Conservation (phyloP, 2,888 invertebrate genomes). For the Acanthococcus lagerstroemiae region DNA sequence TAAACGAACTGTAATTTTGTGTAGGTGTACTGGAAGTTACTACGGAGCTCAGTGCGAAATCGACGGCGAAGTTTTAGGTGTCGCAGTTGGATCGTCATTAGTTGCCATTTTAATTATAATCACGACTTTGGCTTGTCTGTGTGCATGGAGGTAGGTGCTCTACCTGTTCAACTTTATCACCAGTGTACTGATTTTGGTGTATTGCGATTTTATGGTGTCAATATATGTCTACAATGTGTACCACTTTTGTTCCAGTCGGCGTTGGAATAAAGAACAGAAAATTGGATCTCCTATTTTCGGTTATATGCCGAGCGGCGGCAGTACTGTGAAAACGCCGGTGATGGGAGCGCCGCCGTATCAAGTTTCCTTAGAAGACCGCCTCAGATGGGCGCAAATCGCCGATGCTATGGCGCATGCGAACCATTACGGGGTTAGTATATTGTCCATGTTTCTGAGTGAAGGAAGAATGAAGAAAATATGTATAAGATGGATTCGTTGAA, state of each 20-base stretch:
- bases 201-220: no score
- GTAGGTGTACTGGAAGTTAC: conserved; percentile 71
- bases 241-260: conserved; percentile 50
- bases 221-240: no score
- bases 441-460: no score
- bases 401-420: conserved; percentile 80
- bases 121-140: conserved; percentile 70
- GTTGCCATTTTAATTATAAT: conserved; percentile 82
- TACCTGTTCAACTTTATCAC: no score
- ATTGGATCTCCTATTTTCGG: conserved; percentile 70
- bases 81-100: conserved; percentile 80
- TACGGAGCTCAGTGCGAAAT: conserved; percentile 82
- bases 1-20: conserved; percentile 37
- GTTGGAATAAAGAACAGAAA: conserved; percentile 84
- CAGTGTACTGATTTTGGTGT: no score
- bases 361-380: conserved; percentile 65
- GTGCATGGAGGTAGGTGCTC: conserved; percentile 77
- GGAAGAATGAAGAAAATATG: no score
- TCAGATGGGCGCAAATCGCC: conserved; percentile 81
- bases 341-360: conserved; percentile 69
- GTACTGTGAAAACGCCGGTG: conserved; percentile 59
- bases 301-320: conserved; percentile 64
- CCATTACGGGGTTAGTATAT: conserved; percentile 74
- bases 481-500: no score
- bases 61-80: conserved; percentile 83